A percentile compares a stretch with the other conserved stretches of the same genome.
These are phyloP conservation scores for Spheniscus mendiculus DNA, from an alignment of 2,113 vertebrate genomes.

Conservation along the genomic window DNA sequence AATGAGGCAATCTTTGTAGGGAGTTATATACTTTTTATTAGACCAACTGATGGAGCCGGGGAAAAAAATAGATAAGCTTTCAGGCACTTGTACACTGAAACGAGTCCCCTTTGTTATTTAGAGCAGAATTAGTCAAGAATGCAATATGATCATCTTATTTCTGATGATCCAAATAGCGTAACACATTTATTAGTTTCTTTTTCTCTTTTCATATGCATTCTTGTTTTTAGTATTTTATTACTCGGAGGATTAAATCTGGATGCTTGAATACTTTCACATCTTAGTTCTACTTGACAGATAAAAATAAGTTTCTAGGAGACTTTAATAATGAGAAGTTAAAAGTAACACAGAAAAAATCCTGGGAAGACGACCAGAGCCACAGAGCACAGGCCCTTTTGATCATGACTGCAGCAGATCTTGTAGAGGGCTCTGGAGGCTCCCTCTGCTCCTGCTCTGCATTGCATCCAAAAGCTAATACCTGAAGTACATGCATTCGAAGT, in stretches of 20 bases:
- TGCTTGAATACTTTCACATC: neutral
- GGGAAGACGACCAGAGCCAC: accelerated
- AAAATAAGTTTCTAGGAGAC: neutral
- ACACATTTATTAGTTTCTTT: neutral
- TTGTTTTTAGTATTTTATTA: neutral
- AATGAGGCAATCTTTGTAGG: too few species aligned
- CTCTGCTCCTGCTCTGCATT: neutral
- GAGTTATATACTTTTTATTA: too few species aligned
- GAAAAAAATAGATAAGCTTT: neutral
- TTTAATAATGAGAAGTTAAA: neutral
- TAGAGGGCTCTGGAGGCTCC: neutral
- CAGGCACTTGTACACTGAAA: neutral
- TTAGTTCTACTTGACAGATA: neutral
- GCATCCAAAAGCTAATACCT: neutral
- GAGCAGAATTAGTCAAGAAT: neutral
- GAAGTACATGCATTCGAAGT: neutral
- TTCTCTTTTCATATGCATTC: neutral
- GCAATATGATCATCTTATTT: neutral
- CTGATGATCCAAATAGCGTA: neutral
- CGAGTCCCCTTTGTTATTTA: neutral
- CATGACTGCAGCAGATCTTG: neutral
- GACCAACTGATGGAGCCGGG: neutral
- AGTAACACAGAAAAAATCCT: neutral
- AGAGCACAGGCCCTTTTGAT: neutral
- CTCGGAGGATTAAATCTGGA: neutral